phyloP scores from a whole-genome alignment of 2,888 invertebrate species.

The Amphipoea oculea region DNA sequence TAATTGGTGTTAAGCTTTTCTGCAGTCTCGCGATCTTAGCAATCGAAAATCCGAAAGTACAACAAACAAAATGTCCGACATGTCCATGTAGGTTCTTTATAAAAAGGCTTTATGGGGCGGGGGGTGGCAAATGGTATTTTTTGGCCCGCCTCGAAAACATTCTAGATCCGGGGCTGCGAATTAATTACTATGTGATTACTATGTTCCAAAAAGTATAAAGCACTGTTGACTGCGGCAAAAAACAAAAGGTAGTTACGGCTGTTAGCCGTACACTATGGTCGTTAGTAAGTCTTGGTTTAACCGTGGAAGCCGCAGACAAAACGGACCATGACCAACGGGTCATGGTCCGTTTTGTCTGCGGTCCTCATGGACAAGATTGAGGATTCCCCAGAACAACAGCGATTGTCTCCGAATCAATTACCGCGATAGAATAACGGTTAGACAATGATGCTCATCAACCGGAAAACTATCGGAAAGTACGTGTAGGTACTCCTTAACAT shows the following conservation, averaged over 20 bases:
- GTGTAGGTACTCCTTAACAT: conserved; percentile 23
- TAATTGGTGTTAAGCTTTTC: no score
- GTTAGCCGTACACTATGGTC: conserved; percentile 25
- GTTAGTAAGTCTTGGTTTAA: conserved; percentile 32
- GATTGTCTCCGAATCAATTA: conserved; percentile 63
- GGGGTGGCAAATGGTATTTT: no score
- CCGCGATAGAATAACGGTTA: conserved; percentile 39
- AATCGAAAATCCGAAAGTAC: no score
- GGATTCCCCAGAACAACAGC: conserved; percentile 60
- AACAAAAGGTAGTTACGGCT: conserved; percentile 25
- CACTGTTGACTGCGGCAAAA: not conserved
- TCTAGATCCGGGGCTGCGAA: not conserved
- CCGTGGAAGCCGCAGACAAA: conserved; percentile 28
- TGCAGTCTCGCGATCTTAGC: no score
- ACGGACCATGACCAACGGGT: conserved; percentile 8
- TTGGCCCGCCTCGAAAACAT: no score
- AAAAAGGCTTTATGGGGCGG: no score
- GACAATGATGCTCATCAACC: conserved; percentile 57
- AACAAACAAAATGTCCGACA: no score
- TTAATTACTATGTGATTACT: not conserved
- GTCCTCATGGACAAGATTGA: conserved; percentile 31
- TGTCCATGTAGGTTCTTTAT: no score
- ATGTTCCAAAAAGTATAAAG: conserved; percentile 2
- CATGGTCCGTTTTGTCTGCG: not conserved
- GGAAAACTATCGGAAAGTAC: conserved; percentile 67